Percentiles rank a stretch among this genome's conserved stretches.
phyloP scores from a whole-genome alignment of 2,113 vertebrate species.

The Proterorhinus semilunaris region DNA sequence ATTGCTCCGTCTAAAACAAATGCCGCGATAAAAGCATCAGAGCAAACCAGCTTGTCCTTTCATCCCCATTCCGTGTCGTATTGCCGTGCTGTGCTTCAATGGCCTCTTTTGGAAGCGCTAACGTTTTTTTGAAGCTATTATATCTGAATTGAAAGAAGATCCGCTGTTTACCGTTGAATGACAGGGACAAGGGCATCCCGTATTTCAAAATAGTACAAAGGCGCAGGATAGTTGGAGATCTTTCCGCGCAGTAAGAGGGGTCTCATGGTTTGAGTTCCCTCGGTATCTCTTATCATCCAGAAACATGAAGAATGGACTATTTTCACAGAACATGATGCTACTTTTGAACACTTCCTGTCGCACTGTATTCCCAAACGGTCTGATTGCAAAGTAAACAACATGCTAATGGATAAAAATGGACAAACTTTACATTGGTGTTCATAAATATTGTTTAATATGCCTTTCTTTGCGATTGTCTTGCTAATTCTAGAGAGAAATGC shows the following conservation, averaged over 20 bases:
- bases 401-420: too few species aligned
- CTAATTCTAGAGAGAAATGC: too few species aligned
- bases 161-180: conserved; percentile 16
- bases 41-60: conserved; percentile 24
- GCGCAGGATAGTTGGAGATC: too few species aligned
- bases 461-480: too few species aligned
- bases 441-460: too few species aligned
- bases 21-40: conserved; percentile 19
- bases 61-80: conserved; percentile 26
- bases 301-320: too few species aligned
- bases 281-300: too few species aligned
- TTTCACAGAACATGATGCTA: too few species aligned
- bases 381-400: too few species aligned
- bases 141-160: conserved; percentile 26
- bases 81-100: conserved; percentile 17
- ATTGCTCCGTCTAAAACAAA: conserved; percentile 42
- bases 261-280: not conserved
- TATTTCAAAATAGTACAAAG: not conserved
- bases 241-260: not conserved
- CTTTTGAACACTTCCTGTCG: too few species aligned
- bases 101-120: conserved; percentile 13
- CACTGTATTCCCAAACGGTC: too few species aligned
- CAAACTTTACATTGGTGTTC: too few species aligned
- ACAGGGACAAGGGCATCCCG: not conserved
- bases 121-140: conserved; percentile 26